Percentiles rank a stretch among this genome's conserved stretches.
phyloP scores from a whole-genome alignment of 2,888 invertebrate species.

The Lithophane leautieri region DNA sequence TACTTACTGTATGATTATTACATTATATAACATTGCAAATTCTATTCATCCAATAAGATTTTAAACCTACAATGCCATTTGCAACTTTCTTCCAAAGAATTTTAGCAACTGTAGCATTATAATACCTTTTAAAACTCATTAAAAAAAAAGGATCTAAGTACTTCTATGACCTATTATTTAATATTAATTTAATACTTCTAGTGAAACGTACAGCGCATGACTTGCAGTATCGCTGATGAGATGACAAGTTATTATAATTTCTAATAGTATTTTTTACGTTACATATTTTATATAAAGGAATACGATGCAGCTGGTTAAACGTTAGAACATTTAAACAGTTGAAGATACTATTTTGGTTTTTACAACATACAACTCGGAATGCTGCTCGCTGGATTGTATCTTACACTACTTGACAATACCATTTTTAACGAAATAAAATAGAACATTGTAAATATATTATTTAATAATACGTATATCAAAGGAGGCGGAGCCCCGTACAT shows the following conservation, averaged over 20 bases:
- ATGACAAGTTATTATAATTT: conserved; percentile 25
- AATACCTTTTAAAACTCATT: conserved; percentile 42
- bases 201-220: conserved; percentile 18
- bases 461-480: conserved; percentile 27
- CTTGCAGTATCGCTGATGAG: conserved; percentile 25
- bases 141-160: conserved; percentile 44
- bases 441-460: conserved; percentile 19
- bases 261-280: conserved; percentile 13
- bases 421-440: conserved; percentile 19
- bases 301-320: background rate
- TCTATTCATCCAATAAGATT: conserved; percentile 42
- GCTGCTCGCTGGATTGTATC: conserved; percentile 36
- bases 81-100: conserved; percentile 32
- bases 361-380: conserved; percentile 18
- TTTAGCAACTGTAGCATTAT: conserved; percentile 54
- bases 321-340: conserved; percentile 17
- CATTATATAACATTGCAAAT: conserved; percentile 33
- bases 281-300: conserved; percentile 13
- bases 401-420: conserved; percentile 21
- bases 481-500: background rate
- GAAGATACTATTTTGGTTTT: conserved; percentile 25
- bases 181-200: conserved; percentile 58
- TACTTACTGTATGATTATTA: conserved; percentile 46
- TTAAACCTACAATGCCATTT: conserved; percentile 44
- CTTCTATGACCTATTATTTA: conserved; percentile 39